A percentile compares a stretch with the other conserved stretches of the same genome.
These are phyloP conservation scores for Phortica okadai DNA, from an alignment of 2,888 invertebrate genomes.

Conservation along the genomic window DNA sequence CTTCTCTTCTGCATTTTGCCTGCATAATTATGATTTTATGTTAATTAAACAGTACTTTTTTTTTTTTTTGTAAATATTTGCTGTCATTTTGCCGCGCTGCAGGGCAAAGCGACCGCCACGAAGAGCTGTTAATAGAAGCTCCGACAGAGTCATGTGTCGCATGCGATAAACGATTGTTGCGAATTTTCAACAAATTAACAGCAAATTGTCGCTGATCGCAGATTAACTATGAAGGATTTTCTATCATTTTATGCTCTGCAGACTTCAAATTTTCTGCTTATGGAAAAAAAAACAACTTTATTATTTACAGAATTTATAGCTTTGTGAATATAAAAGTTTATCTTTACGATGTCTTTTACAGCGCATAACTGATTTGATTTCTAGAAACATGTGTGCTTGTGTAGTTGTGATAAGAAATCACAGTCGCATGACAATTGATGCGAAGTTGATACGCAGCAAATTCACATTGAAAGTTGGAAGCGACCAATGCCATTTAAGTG, in stretches of 20 bases:
- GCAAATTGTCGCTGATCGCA: background rate
- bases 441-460: background rate
- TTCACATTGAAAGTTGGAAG: background rate
- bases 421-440: background rate
- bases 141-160: background rate
- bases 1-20: background rate
- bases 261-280: background rate
- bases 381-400: background rate
- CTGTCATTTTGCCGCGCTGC: background rate
- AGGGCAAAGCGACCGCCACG: too few species aligned
- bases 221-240: background rate
- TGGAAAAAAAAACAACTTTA: too few species aligned
- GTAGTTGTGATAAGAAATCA: background rate
- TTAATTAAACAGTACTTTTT: slow-evolving; percentile 11
- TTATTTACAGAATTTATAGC: too few species aligned
- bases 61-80: slow-evolving; percentile 13
- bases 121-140: too few species aligned
- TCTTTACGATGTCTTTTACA: background rate
- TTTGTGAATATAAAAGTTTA: background rate
- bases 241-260: background rate
- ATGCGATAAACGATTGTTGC: background rate
- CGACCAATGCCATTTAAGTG: background rate
- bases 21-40: slow-evolving; percentile 29
- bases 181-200: background rate
- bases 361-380: background rate